These are phyloP conservation scores for Julus scanicus DNA, from an alignment of 2,888 invertebrate genomes.

Conservation along the genomic window DNA sequence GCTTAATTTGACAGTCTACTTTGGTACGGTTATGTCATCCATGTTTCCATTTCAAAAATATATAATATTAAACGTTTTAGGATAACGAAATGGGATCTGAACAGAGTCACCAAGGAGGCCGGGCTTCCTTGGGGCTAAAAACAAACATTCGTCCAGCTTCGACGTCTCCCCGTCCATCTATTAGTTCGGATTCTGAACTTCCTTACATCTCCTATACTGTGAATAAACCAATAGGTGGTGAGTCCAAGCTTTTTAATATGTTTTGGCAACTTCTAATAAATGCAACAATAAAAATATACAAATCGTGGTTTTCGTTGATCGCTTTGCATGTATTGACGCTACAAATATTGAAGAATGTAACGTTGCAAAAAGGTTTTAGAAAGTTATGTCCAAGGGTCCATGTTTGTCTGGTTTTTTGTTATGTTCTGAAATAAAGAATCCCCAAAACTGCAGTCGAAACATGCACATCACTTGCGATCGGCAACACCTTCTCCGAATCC, in stretches of 20 bases:
- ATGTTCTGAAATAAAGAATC: slow-evolving; percentile 72
- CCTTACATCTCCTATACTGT: slow-evolving; percentile 93
- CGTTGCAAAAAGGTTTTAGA: not conserved
- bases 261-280: not conserved
- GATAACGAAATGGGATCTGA: slow-evolving; percentile 52
- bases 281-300: too few species aligned
- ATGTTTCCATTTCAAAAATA: not conserved
- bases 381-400: not conserved
- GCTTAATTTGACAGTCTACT: not conserved
- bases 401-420: not conserved
- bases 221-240: slow-evolving; percentile 67
- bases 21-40: not conserved
- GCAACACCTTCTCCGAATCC: slow-evolving; percentile 60
- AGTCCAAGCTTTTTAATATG: not conserved
- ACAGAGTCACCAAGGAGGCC: slow-evolving; percentile 52
- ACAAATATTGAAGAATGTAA: not conserved
- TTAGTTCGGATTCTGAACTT: slow-evolving; percentile 85
- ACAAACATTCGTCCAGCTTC: slow-evolving; percentile 50
- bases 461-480: slow-evolving; percentile 61
- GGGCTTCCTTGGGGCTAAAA: not conserved
- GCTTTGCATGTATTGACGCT: too few species aligned
- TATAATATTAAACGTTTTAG: not conserved
- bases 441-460: slow-evolving; percentile 73
- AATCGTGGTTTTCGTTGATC: too few species aligned
- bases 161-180: slow-evolving; percentile 55